A percentile compares a stretch with the other conserved stretches of the same genome.
phyloP scores from a whole-genome alignment of 2,888 invertebrate species.

The Trisateles emortualis region DNA sequence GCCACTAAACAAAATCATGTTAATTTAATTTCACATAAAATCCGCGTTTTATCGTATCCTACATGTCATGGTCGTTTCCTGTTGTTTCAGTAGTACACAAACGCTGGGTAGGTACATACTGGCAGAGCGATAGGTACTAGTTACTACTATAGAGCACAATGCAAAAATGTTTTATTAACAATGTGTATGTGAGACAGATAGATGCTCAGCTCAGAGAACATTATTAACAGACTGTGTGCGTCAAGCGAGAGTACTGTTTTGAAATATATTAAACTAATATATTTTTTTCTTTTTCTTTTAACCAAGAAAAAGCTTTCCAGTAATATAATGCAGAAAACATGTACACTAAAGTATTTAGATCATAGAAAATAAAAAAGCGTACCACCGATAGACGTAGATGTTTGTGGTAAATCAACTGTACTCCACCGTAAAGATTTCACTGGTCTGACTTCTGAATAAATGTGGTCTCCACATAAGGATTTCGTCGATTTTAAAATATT shows the following conservation, averaged over 20 bases:
- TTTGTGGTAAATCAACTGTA: constrained; percentile 62
- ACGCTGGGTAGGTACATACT: constrained; percentile 41
- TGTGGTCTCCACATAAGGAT: constrained; percentile 56
- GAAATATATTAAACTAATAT: too few relatives aligned
- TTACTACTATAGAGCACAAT: constrained; percentile 53
- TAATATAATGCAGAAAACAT: too few relatives aligned
- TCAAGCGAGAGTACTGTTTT: constrained; percentile 10
- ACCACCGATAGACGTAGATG: constrained; percentile 43
- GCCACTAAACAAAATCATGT: constrained; percentile 56
- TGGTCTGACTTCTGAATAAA: constrained; percentile 50
- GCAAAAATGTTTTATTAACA: constrained; percentile 35
- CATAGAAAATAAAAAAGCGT: constrained; percentile 14
- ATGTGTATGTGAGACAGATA: constrained; percentile 23
- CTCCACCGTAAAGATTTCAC: constrained; percentile 71
- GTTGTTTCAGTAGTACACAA: constrained; percentile 56
- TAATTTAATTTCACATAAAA: constrained; percentile 67
- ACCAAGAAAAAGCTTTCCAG: too few relatives aligned
- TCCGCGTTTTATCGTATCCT: constrained; percentile 79
- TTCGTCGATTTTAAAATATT: constrained; percentile 58
- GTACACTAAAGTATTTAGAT: too few relatives aligned
- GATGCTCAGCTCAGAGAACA: constrained; percentile 31
- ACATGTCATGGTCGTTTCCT: constrained; percentile 75
- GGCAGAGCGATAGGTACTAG: constrained; percentile 61
- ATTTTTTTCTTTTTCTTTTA: neutral
- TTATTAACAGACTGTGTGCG: constrained; percentile 28